Percentiles rank a stretch among this genome's conserved stretches.
These are phyloP conservation scores for Platysternon megacephalum DNA, from an alignment of 2,113 vertebrate species.

Conservation along the genomic window DNA sequence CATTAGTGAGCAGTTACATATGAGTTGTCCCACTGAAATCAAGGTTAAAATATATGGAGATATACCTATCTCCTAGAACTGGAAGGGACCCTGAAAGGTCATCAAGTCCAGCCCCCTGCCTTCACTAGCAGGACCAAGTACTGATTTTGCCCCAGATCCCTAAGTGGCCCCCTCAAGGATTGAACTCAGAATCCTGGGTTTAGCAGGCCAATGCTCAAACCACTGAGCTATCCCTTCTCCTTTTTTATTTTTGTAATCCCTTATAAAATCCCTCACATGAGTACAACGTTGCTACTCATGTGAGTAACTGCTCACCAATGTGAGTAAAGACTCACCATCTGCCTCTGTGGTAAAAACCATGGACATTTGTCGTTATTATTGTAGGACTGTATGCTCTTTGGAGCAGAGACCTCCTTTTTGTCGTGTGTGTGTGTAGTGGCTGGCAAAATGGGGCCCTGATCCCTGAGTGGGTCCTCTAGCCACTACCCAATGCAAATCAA, in stretches of 20 bases:
- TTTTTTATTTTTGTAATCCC: too few species aligned
- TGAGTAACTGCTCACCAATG: not conserved
- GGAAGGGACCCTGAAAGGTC: too few species aligned
- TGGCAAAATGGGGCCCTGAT: slow-evolving; percentile 39
- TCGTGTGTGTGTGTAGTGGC: not conserved
- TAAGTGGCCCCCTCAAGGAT: too few species aligned
- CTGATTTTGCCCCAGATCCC: too few species aligned
- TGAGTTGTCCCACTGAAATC: not conserved
- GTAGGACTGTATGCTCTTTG: not conserved
- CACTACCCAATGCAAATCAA: slow-evolving; percentile 51
- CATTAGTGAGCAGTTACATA: not conserved
- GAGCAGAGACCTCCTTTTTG: not conserved
- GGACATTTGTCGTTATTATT: slow-evolving; percentile 32
- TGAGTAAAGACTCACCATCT: not conserved
- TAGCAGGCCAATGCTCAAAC: too few species aligned
- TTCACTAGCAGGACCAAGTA: too few species aligned
- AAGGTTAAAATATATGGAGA: too few species aligned
- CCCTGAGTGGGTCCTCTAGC: not conserved
- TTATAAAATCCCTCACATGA: too few species aligned
- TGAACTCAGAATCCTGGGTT: too few species aligned
- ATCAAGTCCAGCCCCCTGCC: too few species aligned
- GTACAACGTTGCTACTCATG: not conserved
- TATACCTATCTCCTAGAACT: too few species aligned
- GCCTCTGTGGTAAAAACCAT: not conserved
- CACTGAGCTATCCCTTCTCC: too few species aligned